These are phyloP conservation scores for Stichopus chloronotus DNA, from an alignment of 35 echinoderm and acorn worm species.

Conservation along the genomic window DNA sequence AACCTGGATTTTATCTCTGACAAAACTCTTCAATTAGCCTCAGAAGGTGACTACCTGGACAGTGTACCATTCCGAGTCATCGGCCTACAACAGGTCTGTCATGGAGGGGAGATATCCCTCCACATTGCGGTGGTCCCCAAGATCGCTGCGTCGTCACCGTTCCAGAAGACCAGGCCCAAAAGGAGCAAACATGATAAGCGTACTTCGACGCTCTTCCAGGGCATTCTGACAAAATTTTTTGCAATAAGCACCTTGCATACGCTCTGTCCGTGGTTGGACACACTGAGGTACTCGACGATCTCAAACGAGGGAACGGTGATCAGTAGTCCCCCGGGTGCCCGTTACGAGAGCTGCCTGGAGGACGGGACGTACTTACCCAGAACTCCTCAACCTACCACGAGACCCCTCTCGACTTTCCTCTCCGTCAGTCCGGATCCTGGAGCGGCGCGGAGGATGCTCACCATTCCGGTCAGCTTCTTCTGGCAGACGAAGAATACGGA, in stretches of 20 bases:
- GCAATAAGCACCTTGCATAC: slow-evolving; percentile 65
- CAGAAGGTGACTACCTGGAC: background rate
- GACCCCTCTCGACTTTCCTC: slow-evolving; percentile 72
- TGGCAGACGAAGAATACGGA: slow-evolving; percentile 87
- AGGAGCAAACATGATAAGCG: slow-evolving; percentile 5
- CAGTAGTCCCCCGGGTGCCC: background rate
- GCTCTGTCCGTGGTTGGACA: slow-evolving; percentile 70
- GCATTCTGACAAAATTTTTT: slow-evolving; percentile 69
- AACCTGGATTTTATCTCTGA: slow-evolving; percentile 71
- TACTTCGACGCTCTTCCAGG: slow-evolving; percentile 66
- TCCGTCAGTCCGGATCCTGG: slow-evolving; percentile 45
- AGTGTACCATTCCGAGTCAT: slow-evolving; percentile 74
- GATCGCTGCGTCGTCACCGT: slow-evolving; percentile 22
- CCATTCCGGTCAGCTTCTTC: slow-evolving; percentile 73
- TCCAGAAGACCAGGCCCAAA: slow-evolving; percentile 38
- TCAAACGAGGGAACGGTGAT: slow-evolving; percentile 37
- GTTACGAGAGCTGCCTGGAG: slow-evolving; percentile 5
- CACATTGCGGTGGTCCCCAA: slow-evolving; percentile 74
- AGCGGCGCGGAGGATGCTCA: slow-evolving; percentile 59
- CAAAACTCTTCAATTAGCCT: background rate
- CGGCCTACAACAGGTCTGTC: slow-evolving; percentile 83
- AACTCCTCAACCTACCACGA: slow-evolving; percentile 68
- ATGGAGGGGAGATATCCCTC: slow-evolving; percentile 58
- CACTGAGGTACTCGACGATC: slow-evolving; percentile 40
- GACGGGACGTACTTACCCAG: slow-evolving; percentile 85